A percentile compares a stretch with the other conserved stretches of the same genome.
Evolutionary conservation across 1,140 invertebrate species (phyloP).

Genomic region (Drosophila setifemur): DNA sequence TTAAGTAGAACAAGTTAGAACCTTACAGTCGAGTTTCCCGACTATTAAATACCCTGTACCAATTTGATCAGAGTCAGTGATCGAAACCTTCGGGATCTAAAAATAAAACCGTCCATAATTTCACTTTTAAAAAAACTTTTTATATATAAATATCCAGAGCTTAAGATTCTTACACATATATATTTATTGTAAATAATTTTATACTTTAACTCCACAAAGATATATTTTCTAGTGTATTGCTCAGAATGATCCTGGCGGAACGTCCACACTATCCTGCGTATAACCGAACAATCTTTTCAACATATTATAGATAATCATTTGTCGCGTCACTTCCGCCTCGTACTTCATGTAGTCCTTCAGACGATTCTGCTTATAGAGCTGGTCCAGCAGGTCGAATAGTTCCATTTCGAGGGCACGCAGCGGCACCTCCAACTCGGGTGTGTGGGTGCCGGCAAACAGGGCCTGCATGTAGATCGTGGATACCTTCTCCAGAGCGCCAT

Average conservation of each 20-base stretch:
- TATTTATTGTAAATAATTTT: not conserved
- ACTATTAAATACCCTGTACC: too few relatives aligned
- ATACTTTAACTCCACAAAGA: not conserved
- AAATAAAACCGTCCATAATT: too few relatives aligned
- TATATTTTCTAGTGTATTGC: not conserved
- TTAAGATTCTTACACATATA: too few relatives aligned
- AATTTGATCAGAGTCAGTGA: too few relatives aligned
- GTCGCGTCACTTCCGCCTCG: constrained; percentile 73
- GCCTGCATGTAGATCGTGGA: constrained; percentile 72
- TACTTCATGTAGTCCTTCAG: constrained; percentile 75
- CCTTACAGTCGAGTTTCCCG: too few relatives aligned
- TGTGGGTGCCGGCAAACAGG: constrained; percentile 64
- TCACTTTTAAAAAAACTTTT: too few relatives aligned
- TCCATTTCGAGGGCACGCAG: constrained; percentile 62
- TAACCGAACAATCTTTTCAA: constrained; percentile 75
- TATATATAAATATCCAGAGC: too few relatives aligned
- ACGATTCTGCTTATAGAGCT: constrained; percentile 64
- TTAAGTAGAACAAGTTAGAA: too few relatives aligned
- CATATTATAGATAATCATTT: constrained; percentile 80
- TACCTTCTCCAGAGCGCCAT: constrained; percentile 57
- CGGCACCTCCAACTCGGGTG: constrained; percentile 58
- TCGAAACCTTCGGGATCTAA: too few relatives aligned
- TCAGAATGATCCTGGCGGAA: constrained; percentile 2
- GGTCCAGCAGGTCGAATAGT: constrained; percentile 66
- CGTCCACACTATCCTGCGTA: constrained; percentile 34